Evolutionary conservation across 2,888 invertebrate species (phyloP).

Genomic region (Serrognathus titanus): DNA sequence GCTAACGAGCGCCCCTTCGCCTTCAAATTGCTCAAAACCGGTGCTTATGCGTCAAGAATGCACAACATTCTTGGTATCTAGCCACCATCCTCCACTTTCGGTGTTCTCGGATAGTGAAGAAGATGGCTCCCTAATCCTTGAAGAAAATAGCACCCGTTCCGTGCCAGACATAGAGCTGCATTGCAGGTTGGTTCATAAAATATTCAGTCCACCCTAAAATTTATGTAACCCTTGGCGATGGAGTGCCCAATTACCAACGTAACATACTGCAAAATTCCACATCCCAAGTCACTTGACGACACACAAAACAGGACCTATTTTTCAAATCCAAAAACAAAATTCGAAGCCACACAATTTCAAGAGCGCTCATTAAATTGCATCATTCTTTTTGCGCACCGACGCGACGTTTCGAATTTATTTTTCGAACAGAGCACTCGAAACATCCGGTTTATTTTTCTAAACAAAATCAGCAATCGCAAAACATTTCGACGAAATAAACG

Average conservation of each 20-base stretch:
- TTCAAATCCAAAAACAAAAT: too few species aligned
- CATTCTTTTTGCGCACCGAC: too few species aligned
- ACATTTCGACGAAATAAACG: too few species aligned
- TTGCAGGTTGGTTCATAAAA: constrained; percentile 50
- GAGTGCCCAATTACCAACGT: too few species aligned
- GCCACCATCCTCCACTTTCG: constrained; percentile 66
- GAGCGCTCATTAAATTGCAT: too few species aligned
- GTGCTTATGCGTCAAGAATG: constrained; percentile 83
- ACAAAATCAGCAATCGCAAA: background rate
- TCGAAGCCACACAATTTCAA: too few species aligned
- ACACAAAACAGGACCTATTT: too few species aligned
- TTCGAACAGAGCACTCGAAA: background rate
- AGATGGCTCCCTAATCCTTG: constrained; percentile 61
- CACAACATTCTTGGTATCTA: constrained; percentile 70
- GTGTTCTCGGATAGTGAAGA: constrained; percentile 77
- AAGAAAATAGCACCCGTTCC: constrained; percentile 69
- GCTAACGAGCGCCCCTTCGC: constrained; percentile 52
- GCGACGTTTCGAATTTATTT: background rate
- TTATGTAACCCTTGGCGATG: too few species aligned
- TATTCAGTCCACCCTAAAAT: too few species aligned
- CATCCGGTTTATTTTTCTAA: background rate
- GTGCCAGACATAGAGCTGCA: constrained; percentile 81
- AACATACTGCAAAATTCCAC: too few species aligned
- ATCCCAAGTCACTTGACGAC: too few species aligned
- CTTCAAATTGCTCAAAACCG: constrained; percentile 64